phyloP scores from a whole-genome alignment of 2,888 invertebrate species.

The Theodoxus fluviatilis region DNA sequence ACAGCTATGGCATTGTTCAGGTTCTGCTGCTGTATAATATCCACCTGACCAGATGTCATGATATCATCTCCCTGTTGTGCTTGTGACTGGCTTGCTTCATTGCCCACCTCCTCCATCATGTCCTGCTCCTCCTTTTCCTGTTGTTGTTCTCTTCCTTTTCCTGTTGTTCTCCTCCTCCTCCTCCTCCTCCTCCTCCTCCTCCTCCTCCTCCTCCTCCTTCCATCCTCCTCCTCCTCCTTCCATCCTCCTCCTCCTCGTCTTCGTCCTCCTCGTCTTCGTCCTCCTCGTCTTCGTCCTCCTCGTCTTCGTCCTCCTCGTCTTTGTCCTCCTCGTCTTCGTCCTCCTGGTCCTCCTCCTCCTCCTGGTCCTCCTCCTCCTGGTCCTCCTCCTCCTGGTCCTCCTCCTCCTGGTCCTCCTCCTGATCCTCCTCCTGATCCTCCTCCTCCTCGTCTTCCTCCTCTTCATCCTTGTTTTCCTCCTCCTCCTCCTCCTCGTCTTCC shows the following conservation, averaged over 20 bases:
- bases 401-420: background rate
- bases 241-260: background rate
- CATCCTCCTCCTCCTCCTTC: background rate
- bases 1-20: background rate
- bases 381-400: background rate
- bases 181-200: background rate
- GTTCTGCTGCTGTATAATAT: background rate
- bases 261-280: too few species aligned
- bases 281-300: background rate
- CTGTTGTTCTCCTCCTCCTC: background rate
- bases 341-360: background rate
- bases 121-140: background rate
- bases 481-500: background rate
- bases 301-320: background rate
- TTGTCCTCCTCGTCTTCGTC: background rate
- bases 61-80: background rate
- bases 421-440: too few species aligned
- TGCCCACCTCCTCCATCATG: background rate
- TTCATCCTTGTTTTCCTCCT: background rate
- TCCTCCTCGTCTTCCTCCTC: background rate
- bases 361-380: background rate
- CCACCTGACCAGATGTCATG: background rate
- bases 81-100: background rate
- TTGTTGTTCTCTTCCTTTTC: background rate
- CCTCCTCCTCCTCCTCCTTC: background rate